Base-by-base conservation (phyloP, 2,797 vertebrate genomes). In the Huso huso region DNA sequence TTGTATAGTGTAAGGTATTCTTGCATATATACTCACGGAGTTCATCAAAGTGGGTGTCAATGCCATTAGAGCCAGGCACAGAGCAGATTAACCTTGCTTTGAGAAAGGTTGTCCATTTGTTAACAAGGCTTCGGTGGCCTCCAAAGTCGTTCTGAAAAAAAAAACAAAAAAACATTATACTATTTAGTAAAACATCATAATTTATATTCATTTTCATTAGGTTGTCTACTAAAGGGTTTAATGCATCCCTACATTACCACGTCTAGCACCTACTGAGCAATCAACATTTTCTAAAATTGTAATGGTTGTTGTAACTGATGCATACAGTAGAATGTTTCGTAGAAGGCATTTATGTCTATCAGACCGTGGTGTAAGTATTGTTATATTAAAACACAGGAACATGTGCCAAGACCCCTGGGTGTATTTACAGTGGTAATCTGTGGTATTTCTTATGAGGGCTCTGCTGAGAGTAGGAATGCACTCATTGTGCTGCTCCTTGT, bases 1-100 rank as follows among this genome's bases (percentile, higher is more conserved):
- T 71, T 49, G n/a, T 64, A 59, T 23, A 64, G 68, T 70, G 62
- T 70, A 6, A 48, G 2, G 12, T 52, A 6, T 8, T 48, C 23
- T 66, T 8, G 23, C 2, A 3, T 37, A 66, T 66, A 7, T 57
- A 93, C 96, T 94, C 81, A 99, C 97, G 95, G 10, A 99, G 81
- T 73, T 99, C 97, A 78, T 99, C 96, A 63, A 99, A 99, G 80
- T 98, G 95, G 23, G 97, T 99, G 81, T 99, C 97, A 6, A 99
- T 99, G 74, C 96, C 97, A 10, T 95, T 99, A 70, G 89, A 91
- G 15, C 97, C 95, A 0, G 96, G 95, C 48, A 99, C 95, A 0
- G 96, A 97, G 77, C 96, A 99, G 74, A 99, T 85, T 6, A 99
- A 85, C 5, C 96, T 90, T n/a, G 97, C 95, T 79, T 99, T 99